Conservation (phyloP, 2,888 invertebrate genomes). For the Sinopyrophorus schimmeli region DNA sequence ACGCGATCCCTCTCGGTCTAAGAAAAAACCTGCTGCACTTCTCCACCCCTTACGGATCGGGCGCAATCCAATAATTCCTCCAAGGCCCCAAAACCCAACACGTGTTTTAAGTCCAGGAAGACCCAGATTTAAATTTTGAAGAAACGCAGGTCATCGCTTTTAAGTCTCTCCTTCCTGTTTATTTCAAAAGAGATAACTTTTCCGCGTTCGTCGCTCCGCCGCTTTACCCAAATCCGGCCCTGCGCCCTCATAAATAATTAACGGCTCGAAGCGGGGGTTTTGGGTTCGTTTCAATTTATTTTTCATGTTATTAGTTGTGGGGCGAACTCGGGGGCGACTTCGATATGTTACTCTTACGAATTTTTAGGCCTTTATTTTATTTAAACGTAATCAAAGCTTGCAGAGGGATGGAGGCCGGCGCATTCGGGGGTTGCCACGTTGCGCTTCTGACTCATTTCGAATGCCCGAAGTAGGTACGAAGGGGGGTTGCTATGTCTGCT, state of each 20-base stretch:
- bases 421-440: no score
- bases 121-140: slow-evolving; percentile 17
- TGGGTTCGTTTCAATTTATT: slow-evolving; percentile 50
- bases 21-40: slow-evolving; percentile 14
- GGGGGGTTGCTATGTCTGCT: no score
- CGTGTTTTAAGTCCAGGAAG: slow-evolving; percentile 21
- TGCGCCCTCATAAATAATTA: slow-evolving; percentile 42
- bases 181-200: slow-evolving; percentile 2
- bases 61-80: no score
- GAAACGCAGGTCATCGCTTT: slow-evolving; percentile 26
- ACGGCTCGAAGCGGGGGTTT: slow-evolving; percentile 47
- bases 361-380: no score
- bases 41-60: slow-evolving; percentile 10
- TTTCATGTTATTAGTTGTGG: no score
- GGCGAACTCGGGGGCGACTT: no score
- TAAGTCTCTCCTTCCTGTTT: slow-evolving; percentile 19
- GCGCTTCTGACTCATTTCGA: no score
- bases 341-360: not conserved
- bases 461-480: no score
- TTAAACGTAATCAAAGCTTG: no score
- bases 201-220: no score
- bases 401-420: no score
- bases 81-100: slow-evolving; percentile 6
- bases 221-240: slow-evolving; percentile 1
- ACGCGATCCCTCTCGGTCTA: slow-evolving; percentile 15